A percentile compares a stretch with the other conserved stretches of the same genome.
Conservation (phyloP, 2,113 vertebrate species). For the Chaetodon auriga region DNA sequence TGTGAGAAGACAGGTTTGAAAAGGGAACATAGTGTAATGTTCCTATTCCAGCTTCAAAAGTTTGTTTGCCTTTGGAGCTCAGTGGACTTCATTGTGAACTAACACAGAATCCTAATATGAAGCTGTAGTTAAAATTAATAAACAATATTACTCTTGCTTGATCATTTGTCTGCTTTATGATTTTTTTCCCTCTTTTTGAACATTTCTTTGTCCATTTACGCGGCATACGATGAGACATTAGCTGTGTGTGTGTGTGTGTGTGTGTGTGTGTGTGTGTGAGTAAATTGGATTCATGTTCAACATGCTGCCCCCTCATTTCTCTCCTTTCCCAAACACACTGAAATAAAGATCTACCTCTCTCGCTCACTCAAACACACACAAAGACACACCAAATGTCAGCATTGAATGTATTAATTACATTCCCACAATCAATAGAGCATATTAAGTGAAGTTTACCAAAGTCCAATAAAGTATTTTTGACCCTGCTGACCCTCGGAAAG, state of each 20-base stretch:
- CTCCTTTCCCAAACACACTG: conserved; percentile 8
- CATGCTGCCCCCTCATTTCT: background rate
- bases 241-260: too few relatives aligned
- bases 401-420: conserved; percentile 43
- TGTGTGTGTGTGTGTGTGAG: too few relatives aligned
- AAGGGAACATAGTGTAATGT: background rate
- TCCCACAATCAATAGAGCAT: conserved; percentile 50
- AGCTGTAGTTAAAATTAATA: background rate
- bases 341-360: background rate
- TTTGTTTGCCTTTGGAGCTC: background rate
- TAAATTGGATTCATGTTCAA: background rate
- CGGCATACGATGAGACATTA: background rate
- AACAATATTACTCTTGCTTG: background rate
- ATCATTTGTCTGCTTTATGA: background rate
- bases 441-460: conserved; percentile 43
- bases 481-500: conserved; percentile 14
- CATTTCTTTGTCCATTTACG: background rate
- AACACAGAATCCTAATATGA: background rate
- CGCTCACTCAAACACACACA: conserved; percentile 16
- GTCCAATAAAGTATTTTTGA: conserved; percentile 43
- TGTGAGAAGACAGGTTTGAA: conserved; percentile 7
- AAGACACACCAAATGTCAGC: conserved; percentile 41
- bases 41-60: background rate
- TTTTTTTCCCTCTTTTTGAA: background rate
- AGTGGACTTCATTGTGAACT: background rate